These are phyloP conservation scores for Drosophila orosa DNA, from an alignment of 1,140 invertebrate genomes.

Conservation along the genomic window DNA sequence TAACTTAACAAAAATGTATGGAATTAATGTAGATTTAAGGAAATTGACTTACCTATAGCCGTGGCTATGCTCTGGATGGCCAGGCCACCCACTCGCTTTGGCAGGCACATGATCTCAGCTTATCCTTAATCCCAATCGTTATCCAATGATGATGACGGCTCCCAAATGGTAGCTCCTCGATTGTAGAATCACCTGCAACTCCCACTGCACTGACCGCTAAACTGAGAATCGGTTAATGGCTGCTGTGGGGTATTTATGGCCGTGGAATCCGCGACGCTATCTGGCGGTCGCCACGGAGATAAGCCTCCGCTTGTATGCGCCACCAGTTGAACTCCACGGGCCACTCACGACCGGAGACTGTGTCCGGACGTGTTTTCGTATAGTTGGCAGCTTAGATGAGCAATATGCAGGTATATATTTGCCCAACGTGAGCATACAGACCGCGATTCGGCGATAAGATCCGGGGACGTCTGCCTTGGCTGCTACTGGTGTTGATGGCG, in stretches of 20 bases:
- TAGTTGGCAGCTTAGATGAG: constrained; percentile 50
- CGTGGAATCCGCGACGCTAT: constrained; percentile 37
- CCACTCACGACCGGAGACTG: constrained; percentile 18
- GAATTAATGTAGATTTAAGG: neutral
- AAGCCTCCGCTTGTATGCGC: constrained; percentile 42
- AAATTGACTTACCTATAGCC: constrained; percentile 54
- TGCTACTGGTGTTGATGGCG: constrained; percentile 45
- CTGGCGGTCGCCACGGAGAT: constrained; percentile 33
- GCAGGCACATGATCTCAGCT: constrained; percentile 61
- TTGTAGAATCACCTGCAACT: neutral
- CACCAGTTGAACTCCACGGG: constrained; percentile 44
- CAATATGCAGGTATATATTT: constrained; percentile 63
- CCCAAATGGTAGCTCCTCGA: neutral
- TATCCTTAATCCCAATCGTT: neutral
- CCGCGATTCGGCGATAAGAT: constrained; percentile 62
- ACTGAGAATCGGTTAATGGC: constrained; percentile 55
- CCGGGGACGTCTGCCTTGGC: constrained; percentile 30
- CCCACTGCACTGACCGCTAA: constrained; percentile 28
- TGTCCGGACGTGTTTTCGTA: constrained; percentile 37
- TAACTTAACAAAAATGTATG: neutral
- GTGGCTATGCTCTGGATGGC: constrained; percentile 67
- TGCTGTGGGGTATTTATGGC: constrained; percentile 60
- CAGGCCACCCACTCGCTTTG: constrained; percentile 55
- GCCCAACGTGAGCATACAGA: constrained; percentile 76
- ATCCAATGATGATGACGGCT: neutral